phyloP scores from a whole-genome alignment of 92 coral and sea anemone species.

The Epizoanthus illoricatus region DNA sequence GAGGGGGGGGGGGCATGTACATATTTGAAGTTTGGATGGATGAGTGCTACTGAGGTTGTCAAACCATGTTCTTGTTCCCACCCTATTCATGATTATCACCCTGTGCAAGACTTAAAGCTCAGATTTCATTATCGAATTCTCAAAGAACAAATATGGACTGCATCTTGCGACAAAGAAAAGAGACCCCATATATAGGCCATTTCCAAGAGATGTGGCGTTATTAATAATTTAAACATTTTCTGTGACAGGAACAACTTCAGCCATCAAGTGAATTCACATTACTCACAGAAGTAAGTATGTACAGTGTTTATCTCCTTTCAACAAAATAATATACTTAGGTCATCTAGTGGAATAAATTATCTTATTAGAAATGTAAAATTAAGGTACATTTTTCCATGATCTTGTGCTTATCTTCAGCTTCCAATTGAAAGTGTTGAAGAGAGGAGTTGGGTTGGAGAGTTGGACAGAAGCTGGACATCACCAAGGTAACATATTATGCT shows the following conservation, averaged over 20 bases:
- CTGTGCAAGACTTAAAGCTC: no score
- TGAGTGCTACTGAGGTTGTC: no score
- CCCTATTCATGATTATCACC: no score
- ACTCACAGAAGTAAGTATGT: slow-evolving; percentile 16
- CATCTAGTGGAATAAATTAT: no score
- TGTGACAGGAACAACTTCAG: slow-evolving; percentile 18
- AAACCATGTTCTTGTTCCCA: no score
- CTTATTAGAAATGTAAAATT: background rate
- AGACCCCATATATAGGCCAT: no score
- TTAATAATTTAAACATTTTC: background rate
- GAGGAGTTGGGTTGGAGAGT: slow-evolving; percentile 40
- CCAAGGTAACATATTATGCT: slow-evolving; percentile 4
- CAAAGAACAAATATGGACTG: no score
- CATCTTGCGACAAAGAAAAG: no score
- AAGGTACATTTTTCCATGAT: background rate
- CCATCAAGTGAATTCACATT: slow-evolving; percentile 28
- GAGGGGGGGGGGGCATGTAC: no score
- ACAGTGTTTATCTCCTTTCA: background rate
- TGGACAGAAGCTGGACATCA: slow-evolving; percentile 24
- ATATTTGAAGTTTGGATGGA: no score
- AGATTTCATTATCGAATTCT: no score
- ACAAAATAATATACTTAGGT: background rate
- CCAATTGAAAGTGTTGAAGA: slow-evolving; percentile 28
- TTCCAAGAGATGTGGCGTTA: no score
- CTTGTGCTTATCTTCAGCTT: slow-evolving; percentile 15